phyloP scores from a whole-genome alignment of 2,113 vertebrate genomes.

The Thamnaconus septentrionalis region DNA sequence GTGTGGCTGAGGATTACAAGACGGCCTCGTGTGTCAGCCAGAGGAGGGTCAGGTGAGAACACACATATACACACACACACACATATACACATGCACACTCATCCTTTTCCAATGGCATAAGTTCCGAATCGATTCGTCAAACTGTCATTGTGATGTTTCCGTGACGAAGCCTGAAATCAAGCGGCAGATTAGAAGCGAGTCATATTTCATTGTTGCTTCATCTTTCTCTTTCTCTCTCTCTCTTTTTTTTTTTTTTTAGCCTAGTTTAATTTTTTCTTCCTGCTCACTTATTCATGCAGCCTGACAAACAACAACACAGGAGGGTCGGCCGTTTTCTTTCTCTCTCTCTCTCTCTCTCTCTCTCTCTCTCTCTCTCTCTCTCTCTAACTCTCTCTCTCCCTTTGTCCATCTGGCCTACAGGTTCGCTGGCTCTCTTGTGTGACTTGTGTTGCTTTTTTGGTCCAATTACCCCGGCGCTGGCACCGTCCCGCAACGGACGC shows the following conservation, averaged over 20 bases:
- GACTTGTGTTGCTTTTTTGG: constrained; percentile 58
- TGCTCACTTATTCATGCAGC: constrained; percentile 5
- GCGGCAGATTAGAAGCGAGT: constrained; percentile 16
- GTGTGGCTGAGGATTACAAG: constrained; percentile 87
- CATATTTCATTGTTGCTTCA: not conserved
- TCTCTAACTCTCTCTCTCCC: no score
- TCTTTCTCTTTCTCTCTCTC: no score
- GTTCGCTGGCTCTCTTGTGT: constrained; percentile 40
- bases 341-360: no score
- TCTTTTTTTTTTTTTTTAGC: not conserved
- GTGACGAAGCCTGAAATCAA: constrained; percentile 22
- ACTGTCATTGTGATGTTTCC: constrained; percentile 21
- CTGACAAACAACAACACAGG: not conserved
- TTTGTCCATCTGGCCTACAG: not conserved
- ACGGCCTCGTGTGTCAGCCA: constrained; percentile 91
- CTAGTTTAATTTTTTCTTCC: not conserved
- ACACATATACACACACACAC: constrained; percentile 1
- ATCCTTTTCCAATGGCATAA: not conserved
- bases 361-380: no score
- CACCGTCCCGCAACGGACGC: constrained; percentile 43
- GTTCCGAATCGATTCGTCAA: not conserved
- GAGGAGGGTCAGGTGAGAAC: constrained; percentile 79
- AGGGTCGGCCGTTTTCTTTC: no score
- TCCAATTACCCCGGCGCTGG: constrained; percentile 64
- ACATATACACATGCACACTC: not conserved